Base-by-base conservation (phyloP, 2,888 invertebrate genomes). In the Atrina japonica region DNA sequence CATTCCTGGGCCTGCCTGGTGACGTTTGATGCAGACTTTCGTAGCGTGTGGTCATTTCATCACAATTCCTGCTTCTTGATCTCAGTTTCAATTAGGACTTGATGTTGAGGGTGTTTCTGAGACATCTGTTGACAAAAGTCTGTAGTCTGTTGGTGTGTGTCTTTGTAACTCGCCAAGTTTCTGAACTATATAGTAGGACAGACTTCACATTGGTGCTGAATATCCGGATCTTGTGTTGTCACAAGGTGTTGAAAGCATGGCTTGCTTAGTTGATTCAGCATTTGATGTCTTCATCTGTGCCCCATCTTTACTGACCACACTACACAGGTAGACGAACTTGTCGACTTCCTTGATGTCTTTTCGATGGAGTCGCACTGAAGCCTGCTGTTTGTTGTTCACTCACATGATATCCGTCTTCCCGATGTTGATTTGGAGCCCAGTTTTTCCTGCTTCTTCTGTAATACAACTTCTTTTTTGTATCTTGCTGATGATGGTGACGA, bases 251-350 rank as follows among this genome's bases (percentile, higher is more conserved):
- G 59, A 58, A 40, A 23, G 59, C 35, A n/a, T 49, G 49, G 16
- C 18, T 11, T 16, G 49, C 18, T 11, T 49, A 9, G 9, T 18
- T 1, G 16, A 23, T 7, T 6, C 61, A 16, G 61, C 47, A 7
- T 18, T 47, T 61, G n/a, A 45, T 2, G 47, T 61, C 47, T n/a
- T 61, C 61, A 47, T 61, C 47, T 23, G 47, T 47, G 9, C 30
- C 47, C 5, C 61, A 18, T 61, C 23, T 47, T 61, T 61, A 16
- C 61, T 61, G 11, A 47, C 27, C 25, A 61, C 40, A 27, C 61
- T 61, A 29, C 47, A 45, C 27, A 61, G 61, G 3, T 61, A 61
- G 21, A 27, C 29, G n/a, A 61, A 61, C 45, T 40, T 61, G 61
- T 59, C 59, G 1, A 59, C 59, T 18, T 41, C 59, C n/a, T 41